These are phyloP conservation scores for Oostethus manadensis DNA, from an alignment of 2,113 vertebrate species.

Conservation along the genomic window DNA sequence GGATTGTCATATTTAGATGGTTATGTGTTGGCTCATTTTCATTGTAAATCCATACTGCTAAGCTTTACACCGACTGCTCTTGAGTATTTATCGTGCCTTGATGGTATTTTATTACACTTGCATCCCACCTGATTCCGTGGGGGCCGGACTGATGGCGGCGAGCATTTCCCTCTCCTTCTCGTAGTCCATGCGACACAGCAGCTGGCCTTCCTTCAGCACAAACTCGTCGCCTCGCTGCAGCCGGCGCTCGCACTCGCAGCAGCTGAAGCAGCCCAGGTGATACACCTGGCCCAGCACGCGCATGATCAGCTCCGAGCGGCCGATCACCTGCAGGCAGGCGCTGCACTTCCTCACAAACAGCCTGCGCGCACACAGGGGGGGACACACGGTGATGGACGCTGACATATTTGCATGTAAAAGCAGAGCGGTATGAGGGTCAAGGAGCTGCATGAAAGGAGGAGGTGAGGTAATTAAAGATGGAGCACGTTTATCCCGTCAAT, in stretches of 20 bases:
- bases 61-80: too few relatives aligned
- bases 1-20: too few relatives aligned
- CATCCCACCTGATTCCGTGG: conserved; percentile 79
- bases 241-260: conserved; percentile 85
- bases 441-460: conserved; percentile 4
- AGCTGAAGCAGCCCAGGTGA: conserved; percentile 85
- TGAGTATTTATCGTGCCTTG: too few relatives aligned
- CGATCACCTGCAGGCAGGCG: conserved; percentile 80
- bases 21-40: too few relatives aligned
- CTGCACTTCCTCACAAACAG: conserved; percentile 87
- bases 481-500: conserved; percentile 39
- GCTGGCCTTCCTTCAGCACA: conserved; percentile 86
- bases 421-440: conserved; percentile 4
- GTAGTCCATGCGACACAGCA: conserved; percentile 85
- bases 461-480: conserved; percentile 42
- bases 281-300: conserved; percentile 84
- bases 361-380: conserved; percentile 52
- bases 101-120: not conserved
- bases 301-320: conserved; percentile 86
- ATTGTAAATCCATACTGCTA: too few relatives aligned
- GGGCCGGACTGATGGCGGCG: conserved; percentile 80
- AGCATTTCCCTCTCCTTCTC: conserved; percentile 90
- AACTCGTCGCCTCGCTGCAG: conserved; percentile 87
- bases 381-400: conserved; percentile 4
- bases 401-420: conserved; percentile 5